Percentiles rank a stretch among this genome's conserved stretches.
These are phyloP conservation scores for Zele albiditarsus DNA, from an alignment of 2,888 invertebrate species.

Conservation along the genomic window DNA sequence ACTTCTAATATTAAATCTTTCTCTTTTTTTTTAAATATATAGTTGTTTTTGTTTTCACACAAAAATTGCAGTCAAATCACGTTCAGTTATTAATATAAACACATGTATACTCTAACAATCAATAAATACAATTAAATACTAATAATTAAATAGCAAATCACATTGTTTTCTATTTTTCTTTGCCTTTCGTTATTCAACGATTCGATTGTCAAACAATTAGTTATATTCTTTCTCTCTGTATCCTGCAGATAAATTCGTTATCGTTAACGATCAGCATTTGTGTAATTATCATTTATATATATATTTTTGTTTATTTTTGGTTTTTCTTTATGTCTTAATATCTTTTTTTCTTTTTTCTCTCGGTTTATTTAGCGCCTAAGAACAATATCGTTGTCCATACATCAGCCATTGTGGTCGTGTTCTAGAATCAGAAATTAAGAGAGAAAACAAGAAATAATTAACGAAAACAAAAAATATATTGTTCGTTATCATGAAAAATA, in stretches of 20 bases:
- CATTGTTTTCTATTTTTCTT: neutral
- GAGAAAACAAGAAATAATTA: neutral
- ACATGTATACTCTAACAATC: slow-evolving; percentile 17
- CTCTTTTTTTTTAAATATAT: neutral
- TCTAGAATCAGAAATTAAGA: slow-evolving; percentile 65
- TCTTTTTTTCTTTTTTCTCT: neutral
- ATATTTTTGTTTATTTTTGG: slow-evolving; percentile 27
- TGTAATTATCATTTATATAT: slow-evolving; percentile 35
- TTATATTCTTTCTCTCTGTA: neutral
- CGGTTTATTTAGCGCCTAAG: neutral
- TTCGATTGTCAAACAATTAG: neutral
- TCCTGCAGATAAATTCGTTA: neutral
- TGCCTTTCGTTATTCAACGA: neutral
- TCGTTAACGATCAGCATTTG: neutral
- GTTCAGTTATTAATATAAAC: slow-evolving; percentile 43
- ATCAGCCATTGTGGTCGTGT: slow-evolving; percentile 67
- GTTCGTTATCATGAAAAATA: neutral
- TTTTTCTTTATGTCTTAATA: neutral
- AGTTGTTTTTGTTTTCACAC: neutral
- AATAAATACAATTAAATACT: neutral
- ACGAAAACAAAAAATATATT: neutral
- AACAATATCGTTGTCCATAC: slow-evolving; percentile 47
- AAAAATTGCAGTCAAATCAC: slow-evolving; percentile 65
- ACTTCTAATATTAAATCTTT: slow-evolving; percentile 12
- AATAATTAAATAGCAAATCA: too few relatives aligned